Conservation (phyloP, 1,140 invertebrate species). For the Drosophila biarmipes region DNA sequence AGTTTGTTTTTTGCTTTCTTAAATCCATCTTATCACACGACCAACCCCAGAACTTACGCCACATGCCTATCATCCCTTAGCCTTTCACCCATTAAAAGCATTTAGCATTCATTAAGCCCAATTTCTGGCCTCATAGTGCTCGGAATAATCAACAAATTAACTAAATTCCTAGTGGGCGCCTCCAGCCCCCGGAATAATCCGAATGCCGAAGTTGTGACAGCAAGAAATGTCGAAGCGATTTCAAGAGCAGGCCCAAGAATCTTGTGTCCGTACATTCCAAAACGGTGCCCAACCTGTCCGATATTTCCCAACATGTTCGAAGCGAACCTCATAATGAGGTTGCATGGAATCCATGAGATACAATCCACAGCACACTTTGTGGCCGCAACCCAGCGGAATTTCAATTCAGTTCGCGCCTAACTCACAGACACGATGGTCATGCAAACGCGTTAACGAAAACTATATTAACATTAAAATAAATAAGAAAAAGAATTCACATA, state of each 20-base stretch:
- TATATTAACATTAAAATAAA: conserved; percentile 8
- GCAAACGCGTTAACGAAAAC: conserved; percentile 46
- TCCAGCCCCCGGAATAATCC: conserved; percentile 29
- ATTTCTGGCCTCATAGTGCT: conserved; percentile 31
- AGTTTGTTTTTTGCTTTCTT: not conserved
- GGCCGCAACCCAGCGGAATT: conserved; percentile 27
- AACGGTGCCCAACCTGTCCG: conserved; percentile 8
- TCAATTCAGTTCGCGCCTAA: conserved; percentile 69
- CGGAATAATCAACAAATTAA: conserved; percentile 66
- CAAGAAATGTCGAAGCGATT: conserved; percentile 36
- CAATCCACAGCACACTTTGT: conserved; percentile 36
- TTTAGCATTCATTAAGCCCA: conserved; percentile 66
- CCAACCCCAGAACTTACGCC: not conserved
- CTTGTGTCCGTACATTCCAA: not conserved
- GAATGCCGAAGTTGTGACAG: conserved; percentile 52
- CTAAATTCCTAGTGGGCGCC: conserved; percentile 52
- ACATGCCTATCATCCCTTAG: not conserved
- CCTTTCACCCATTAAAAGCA: conserved; percentile 29
- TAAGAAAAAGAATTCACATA: not conserved
- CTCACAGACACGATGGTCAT: conserved; percentile 52
- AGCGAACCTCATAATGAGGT: conserved; percentile 54
- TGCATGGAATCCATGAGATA: conserved; percentile 32
- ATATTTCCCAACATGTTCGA: conserved; percentile 32
- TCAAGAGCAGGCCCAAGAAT: conserved; percentile 38
- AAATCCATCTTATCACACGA: not conserved